Conservation (phyloP, 2,888 invertebrate genomes). For the Nipponacmea schrenckii region DNA sequence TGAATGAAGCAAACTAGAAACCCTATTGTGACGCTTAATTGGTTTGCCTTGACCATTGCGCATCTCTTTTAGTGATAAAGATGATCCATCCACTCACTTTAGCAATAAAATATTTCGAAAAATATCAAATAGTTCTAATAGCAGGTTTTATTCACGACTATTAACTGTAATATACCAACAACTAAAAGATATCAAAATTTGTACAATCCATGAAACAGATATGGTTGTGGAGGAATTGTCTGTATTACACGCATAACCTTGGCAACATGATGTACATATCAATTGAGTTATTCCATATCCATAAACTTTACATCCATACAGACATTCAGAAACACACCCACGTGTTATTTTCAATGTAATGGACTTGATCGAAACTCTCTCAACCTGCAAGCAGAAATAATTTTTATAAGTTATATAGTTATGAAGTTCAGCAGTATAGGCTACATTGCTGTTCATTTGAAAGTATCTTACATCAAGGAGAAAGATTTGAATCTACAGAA, state of each 20-base stretch:
- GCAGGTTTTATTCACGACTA: background rate
- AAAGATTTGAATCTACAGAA: too few species aligned
- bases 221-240: constrained; percentile 25
- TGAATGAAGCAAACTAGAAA: too few species aligned
- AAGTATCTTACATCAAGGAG: too few species aligned
- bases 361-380: constrained; percentile 39
- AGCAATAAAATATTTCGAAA: background rate
- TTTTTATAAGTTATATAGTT: too few species aligned
- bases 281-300: constrained; percentile 46
- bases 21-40: too few species aligned
- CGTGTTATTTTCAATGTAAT: constrained; percentile 45
- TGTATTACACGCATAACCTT: constrained; percentile 41
- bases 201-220: background rate
- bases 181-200: background rate
- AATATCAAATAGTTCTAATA: background rate
- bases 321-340: constrained; percentile 42
- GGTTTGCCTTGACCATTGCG: background rate
- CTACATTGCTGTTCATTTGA: too few species aligned
- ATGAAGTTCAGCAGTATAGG: too few species aligned
- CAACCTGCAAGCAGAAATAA: constrained; percentile 34
- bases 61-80: background rate
- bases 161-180: background rate
- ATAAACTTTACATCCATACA: constrained; percentile 44
- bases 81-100: background rate
- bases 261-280: constrained; percentile 48